phyloP scores from a whole-genome alignment of 2,113 vertebrate species.

The Misgurnus mizolepis region DNA sequence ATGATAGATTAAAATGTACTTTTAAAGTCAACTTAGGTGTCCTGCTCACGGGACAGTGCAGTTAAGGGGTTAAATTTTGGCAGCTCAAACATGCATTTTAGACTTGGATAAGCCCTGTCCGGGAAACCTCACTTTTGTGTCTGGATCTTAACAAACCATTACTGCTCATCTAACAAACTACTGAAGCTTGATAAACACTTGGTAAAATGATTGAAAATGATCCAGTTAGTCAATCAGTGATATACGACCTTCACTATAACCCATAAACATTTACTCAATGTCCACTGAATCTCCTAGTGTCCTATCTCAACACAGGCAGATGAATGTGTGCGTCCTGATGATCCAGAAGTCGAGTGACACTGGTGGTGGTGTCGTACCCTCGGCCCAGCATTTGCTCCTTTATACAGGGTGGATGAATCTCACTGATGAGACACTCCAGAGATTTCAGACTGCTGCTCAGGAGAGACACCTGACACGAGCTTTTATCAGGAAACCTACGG shows the following conservation, averaged over 20 bases:
- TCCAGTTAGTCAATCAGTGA: no score
- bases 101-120: not conserved
- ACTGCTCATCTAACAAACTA: no score
- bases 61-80: no score
- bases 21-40: no score
- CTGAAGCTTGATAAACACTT: not conserved
- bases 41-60: no score
- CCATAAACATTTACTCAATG: no score
- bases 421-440: constrained; percentile 97
- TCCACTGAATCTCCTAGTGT: not conserved
- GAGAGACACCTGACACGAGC: constrained; percentile 84
- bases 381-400: constrained; percentile 98
- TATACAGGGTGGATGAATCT: constrained; percentile 96
- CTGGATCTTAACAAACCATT: no score
- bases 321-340: constrained; percentile 93
- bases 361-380: constrained; percentile 88
- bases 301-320: constrained; percentile 92
- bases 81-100: no score
- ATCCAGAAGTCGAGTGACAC: constrained; percentile 88
- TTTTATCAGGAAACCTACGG: constrained; percentile 79
- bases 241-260: no score
- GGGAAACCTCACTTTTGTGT: not conserved
- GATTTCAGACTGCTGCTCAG: constrained; percentile 98
- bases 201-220: no score
- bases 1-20: no score